Evolutionary conservation across 2,888 invertebrate species (phyloP), one percentile per base, ranked within the genome.

Genomic region (Saturnia pavonia): DNA sequence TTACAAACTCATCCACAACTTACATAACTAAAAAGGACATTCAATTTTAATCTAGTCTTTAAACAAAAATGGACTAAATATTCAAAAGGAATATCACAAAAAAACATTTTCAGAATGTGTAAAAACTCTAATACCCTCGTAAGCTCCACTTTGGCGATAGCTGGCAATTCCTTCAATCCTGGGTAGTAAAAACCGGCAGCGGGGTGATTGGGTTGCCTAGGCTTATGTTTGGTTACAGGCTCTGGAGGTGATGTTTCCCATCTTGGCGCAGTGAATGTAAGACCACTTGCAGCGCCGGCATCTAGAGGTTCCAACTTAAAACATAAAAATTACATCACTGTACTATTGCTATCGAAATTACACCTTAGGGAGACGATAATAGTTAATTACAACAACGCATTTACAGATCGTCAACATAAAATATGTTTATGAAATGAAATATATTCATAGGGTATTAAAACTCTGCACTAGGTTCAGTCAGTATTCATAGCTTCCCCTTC

Each of bases 161-260:
- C 95, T 14, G 98, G 98, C 78, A 99, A 95, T 78, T 96, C 95
- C 80, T 96, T 96, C 82, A 96, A 91, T 80, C 96, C 95, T 14
- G 98, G 97, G 89, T 99, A 98, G 94, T 97, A 97, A 94, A 99
- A 99, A 51, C 98, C 98, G 75, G 97, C 97, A 4, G 98, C 98
- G 1, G 97, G 97, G 91, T 98, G 98, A 78, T 96, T 96, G 1
- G 98, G 98, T 81, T 95, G 95, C 74, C 95, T 95, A 27, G 97
- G 96, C 71, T 97, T 97, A 87, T 98, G 97, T 80, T 96, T 96
- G 87, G 96, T 96, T 81, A 98, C 97, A 73, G 96, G 96, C 77
- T 97, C 97, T 81, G 96, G 97, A 9, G 98, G 98, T 67, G 96
- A 95, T 19, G 97, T 97, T 76, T 97, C 96, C 98, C 98, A 99